Base-by-base conservation (phyloP, 1,140 invertebrate genomes). In the roundworm (Caenorhabditis elegans) region DNA sequence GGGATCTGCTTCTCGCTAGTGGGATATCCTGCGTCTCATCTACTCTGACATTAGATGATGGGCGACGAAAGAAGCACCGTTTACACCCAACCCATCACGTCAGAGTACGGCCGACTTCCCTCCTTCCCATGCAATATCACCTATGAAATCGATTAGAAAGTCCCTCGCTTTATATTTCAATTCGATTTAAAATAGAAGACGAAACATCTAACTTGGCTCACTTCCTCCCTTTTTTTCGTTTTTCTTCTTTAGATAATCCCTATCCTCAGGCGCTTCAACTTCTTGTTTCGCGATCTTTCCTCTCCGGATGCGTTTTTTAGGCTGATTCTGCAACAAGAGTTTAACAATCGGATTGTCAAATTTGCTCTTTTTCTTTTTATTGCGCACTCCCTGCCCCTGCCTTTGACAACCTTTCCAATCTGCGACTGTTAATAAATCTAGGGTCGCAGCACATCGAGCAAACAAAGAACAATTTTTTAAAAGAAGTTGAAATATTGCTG, bases 31-130 rank as follows among this genome's bases (percentile, higher is more conserved):
- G 60, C 60, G 60, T 70, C 60, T 70, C 60, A n/a, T 36, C 11
- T 11, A 17, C 60, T 70, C 28, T 70, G 60, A 70, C 60, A 39
- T 70, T 39, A 39, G 60, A 70, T 34, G 60, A 70, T 11, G n/a
- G 19, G 60, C 60, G 19, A 39, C 34, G 60, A 43, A 39, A 39
- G n/a, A 34, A 70, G 60, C 60, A 70, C 60, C 60, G 60, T 70
- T 70, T 70, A 70, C 60, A 70, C 60, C 60, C 60, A 31, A 39
- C 60, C 60, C 60, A 43, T 70, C 60, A 34, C 60, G 60, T 70
- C 60, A 70, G 34, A 70, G 60, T 70, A 70, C 60, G 60, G 11
- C 60, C 60, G 60, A 70, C 17, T 31, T 11, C 10, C 22, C 34
- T 70, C 22, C 53, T 60, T 17, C 60, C 60, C 34, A 70, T 70